Evolutionary conservation across 2,113 vertebrate genomes (phyloP), one percentile per base, ranked within the genome.

Genomic region (Megaceryle maxima): DNA sequence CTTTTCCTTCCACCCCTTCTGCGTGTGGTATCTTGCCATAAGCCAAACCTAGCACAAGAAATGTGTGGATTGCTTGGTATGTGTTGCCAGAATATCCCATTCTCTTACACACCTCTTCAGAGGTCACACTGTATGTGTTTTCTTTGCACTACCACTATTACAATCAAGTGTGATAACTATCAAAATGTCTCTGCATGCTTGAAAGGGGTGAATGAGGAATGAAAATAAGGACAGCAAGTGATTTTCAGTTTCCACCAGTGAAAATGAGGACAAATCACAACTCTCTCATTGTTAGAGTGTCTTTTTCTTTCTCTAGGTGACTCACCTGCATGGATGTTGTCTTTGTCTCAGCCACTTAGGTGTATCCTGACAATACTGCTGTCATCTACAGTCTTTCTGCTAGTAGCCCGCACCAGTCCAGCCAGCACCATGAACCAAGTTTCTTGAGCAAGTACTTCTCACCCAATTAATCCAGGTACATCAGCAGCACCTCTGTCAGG

Each of bases 11-110:
- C 17, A 41, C 6, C 6, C 10, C 24, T 69, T 55, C 28, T 55
- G 5, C 2, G 1, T 2, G 2, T 0, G 3, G 14, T 67, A 5
- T 9, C 39, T 63, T 73, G 6, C 43, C 18, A 11, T 33, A 19
- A n/a, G 5, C 6, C 28, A 74, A 83, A 24, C 11, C 11, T 74
- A 64, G 26, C 16, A 28, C 3, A n/a, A 33, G 4, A 1, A 1
- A 8, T 6, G 7, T 19, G 21, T 25, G 6, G 10, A 7, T 63
- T 64, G 13, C 25, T 67, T 72, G 5, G 15, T 35, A 39, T 19
- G 3, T 50, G 16, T 57, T 76, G 9, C 22, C 33, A 66, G 63
- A 77, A 56, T 24, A 64, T 28, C 20, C 33, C 24, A 5, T 53
- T 80, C 41, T 51, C 39, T 73, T 57, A 43, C 15, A 24, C 6